Conservation (phyloP, 2,888 invertebrate genomes). For the Octonoba sinensis region DNA sequence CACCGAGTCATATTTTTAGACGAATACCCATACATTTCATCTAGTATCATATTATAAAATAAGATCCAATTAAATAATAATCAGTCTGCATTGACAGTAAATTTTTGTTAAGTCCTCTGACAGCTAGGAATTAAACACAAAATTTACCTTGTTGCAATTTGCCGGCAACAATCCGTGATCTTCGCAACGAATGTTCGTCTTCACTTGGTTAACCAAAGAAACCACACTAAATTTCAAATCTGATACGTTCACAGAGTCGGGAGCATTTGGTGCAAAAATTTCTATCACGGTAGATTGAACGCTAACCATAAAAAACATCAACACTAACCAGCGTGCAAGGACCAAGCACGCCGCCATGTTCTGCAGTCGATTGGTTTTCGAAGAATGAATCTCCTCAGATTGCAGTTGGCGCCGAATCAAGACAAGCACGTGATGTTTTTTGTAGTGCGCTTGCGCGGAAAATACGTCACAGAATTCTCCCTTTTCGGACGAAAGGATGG, state of each 20-base stretch:
- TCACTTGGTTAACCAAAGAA: constrained; percentile 18
- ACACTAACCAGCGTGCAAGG: neutral
- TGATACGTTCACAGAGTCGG: constrained; percentile 26
- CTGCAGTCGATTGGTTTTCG: neutral
- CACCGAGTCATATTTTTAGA: too few relatives aligned
- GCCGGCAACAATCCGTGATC: constrained; percentile 29
- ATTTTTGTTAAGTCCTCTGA: too few relatives aligned
- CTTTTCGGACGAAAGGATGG: too few relatives aligned
- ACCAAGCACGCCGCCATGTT: constrained; percentile 32
- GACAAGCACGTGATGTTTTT: constrained; percentile 15
- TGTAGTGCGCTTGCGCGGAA: constrained; percentile 17
- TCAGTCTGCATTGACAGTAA: too few relatives aligned
- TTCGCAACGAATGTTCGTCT: constrained; percentile 28
- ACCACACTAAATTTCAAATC: constrained; percentile 21
- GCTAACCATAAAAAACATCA: constrained; percentile 7
- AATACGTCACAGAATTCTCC: constrained; percentile 7
- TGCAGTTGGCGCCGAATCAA: constrained; percentile 51
- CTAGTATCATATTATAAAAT: too few relatives aligned
- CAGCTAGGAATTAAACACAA: neutral
- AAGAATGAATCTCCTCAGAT: constrained; percentile 23
- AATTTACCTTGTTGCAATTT: constrained; percentile 37
- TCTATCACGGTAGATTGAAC: constrained; percentile 22
- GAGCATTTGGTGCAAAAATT: constrained; percentile 24
- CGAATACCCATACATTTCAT: too few relatives aligned
- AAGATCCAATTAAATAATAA: too few relatives aligned